Base-by-base conservation (phyloP, 1,140 invertebrate species). In the Pseudomyrmex cubaensis region DNA sequence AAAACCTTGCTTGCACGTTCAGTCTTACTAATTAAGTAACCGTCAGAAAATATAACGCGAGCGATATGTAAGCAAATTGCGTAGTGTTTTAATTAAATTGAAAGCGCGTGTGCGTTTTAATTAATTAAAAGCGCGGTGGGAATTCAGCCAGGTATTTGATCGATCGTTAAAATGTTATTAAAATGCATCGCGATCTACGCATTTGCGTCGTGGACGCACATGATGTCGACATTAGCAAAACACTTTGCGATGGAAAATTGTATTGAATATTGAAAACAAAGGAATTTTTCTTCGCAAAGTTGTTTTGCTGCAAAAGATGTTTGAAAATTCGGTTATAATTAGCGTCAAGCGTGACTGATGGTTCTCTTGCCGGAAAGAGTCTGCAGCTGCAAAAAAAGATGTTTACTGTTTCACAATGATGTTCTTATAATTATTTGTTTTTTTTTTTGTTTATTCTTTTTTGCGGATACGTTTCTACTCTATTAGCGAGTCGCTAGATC, bases 311-410 rank as follows among this genome's bases (percentile, higher is more conserved):
- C 59, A n/a, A 13, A 76, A 76, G 15, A 46, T 57, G 15, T 54
- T 8, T 7, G 8, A 52, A 25, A 48, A 70, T 59, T 61, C 15
- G 17, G 15, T 83, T 83, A 77, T 8, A 35, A 10, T 66, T 35
- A 15, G 50, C 76, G 74, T 94, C 93, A 95, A 92, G 94, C 93
- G n/a, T 93, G 89, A 78, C 92, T 93, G 69, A 90, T 91, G 80
- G 92, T 92, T 89, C 94, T 95, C 87, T 92, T 94, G 85, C 89
- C 87, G 85, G 93, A 94, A 85, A 95, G 92, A 82, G 88, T 93
- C 90, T 95, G 95, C 89, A 95, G 93, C 95, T 95, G 94, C 56
- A 95, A 95, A 93, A 92, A 92, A 93, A 7, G 44, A 48, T 74
- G 76, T 64, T 82, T 88, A 35, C 3, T 35, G 5, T 35, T 22